phyloP scores from a whole-genome alignment of 2,888 invertebrate genomes.

The Smittia sp. region DNA sequence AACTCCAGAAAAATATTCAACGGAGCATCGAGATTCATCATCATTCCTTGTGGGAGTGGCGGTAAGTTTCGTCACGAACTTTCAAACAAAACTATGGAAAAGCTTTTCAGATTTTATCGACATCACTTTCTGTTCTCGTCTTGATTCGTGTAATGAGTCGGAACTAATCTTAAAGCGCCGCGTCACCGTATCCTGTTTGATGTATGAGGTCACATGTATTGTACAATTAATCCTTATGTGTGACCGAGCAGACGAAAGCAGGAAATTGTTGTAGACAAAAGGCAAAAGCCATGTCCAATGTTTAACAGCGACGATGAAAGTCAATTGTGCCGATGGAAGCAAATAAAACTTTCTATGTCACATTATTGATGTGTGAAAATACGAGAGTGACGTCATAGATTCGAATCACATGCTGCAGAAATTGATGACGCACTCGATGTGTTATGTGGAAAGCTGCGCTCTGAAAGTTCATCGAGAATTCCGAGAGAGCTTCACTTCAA shows the following conservation, averaged over 20 bases:
- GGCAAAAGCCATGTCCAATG: background rate
- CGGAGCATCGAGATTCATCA: background rate
- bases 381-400: background rate
- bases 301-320: background rate
- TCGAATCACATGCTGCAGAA: background rate
- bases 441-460: background rate
- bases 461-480: background rate
- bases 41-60: background rate
- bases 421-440: background rate
- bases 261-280: slow-evolving; percentile 9
- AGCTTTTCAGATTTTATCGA: no score
- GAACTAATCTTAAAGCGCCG: background rate
- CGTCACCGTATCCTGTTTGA: background rate
- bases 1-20: no score
- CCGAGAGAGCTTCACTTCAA: background rate
- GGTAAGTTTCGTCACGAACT: background rate
- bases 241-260: background rate
- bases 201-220: no score
- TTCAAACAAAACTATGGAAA: no score
- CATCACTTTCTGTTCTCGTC: no score
- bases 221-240: no score
- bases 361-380: background rate
- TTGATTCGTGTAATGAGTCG: no score
- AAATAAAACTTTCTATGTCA: slow-evolving; percentile 10
- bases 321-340: background rate